Base-by-base conservation (phyloP, 2,888 invertebrate species). In the Stenolophus ochropezus region DNA sequence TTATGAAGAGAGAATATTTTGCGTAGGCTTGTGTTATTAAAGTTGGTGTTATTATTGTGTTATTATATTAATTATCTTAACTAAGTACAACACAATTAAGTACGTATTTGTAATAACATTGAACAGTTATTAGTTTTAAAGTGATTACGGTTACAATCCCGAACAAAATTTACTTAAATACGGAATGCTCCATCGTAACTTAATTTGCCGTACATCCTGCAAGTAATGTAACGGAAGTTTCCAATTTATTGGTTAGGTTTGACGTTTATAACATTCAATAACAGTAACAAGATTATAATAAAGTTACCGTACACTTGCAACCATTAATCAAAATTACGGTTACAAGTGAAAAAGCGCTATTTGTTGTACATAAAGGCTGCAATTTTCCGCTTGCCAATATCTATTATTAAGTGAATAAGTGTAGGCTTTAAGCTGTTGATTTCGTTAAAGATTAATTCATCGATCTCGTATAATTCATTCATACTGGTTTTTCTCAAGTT, bases 291-390 rank as follows among this genome's bases (percentile, higher is more conserved):
- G 56, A 20, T 56, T 56, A 56, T 56, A 21, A 56, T 20, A 56
- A 61, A 61, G 51, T 51, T 51, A 51, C 23, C n/a, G 3, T 61
- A 14, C 14, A 25, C 25, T 23, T 23, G 0, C 3, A 25, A 61
- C 25, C 61, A 61, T 61, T 61, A 61, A 61, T 61, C 61, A 61
- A 61, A 61, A 61, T 61, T 61, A 61, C n/a, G 14, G 61, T 25
- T 61, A n/a, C 23, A 21, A 61, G 21, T 61, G 61, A 61, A 61
- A 61, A 61, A 25, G 61, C 25, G 61, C 11, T 61, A 61, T 23
- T 61, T 25, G 25, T 61, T 61, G 14, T 61, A 14, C n/a, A 61
- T 61, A 61, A 61, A 61, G 11, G 61, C 20, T 23, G 25, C 14
- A 61, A 61, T 61, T 61, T 61, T 61, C 61, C 61, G 27, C 25